Evolutionary conservation across 2,888 invertebrate genomes (phyloP), one percentile per base, ranked within the genome.

Genomic region (Drosophila ezoana): DNA sequence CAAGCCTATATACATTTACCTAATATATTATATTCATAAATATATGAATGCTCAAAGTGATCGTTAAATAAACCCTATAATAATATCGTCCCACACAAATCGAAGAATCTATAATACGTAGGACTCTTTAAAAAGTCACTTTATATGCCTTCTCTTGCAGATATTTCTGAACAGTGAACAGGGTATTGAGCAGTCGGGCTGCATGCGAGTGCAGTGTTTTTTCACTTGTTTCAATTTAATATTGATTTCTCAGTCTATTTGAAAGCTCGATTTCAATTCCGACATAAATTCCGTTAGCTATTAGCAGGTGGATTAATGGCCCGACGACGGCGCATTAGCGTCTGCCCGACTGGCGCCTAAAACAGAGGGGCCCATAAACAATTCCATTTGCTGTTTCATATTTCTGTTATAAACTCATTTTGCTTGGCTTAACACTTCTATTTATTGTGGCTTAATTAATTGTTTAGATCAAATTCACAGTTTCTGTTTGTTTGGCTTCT

Each of bases 401-500:
- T 32, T 28, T 52, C 52, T 63, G 33, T 63, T 40, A 32, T 49
- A 35, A 35, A 28, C 28, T 28, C 28, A 28, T 66, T 37, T 48
- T 62, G 37, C 54, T 57, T 58, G 52, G 53, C 57, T 78, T 71
- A 81, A 59, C 70, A 62, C 71, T 59, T 72, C 28, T 79, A 82
- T 82, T 72, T 81, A 70, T 77, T 60, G 53, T 49, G 35, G 43
- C 81, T 70, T 80, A 79, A 79, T 76, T 82, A 70, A 76, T 76
- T 72, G 65, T 72, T 76, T 68, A 84, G 65, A 74, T 81, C 74
- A 82, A 81, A 84, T 84, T 81, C 72, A 76, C 76, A 79, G 73
- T 71, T 72, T 58, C 32, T 54, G 37, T 66, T 40, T 66, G 28
- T 66, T 40, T 66, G 28, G 28, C 53, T 44, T 51, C 37, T 33